Evolutionary conservation across 2,888 invertebrate genomes (phyloP), one percentile per base, ranked within the genome.

Genomic region (Erebia aethiops): DNA sequence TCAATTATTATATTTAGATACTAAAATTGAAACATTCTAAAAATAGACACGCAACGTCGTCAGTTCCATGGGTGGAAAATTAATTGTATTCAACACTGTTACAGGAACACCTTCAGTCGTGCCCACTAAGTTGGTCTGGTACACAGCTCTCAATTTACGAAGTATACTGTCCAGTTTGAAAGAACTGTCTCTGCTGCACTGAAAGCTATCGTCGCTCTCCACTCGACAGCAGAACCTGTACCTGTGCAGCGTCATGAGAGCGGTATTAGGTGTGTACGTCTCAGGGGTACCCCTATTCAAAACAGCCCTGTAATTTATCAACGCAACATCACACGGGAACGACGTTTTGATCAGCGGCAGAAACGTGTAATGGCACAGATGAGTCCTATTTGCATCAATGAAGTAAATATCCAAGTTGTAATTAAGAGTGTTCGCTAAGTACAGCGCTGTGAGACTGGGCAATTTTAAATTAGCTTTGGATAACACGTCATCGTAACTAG

Each of bases 31-130:
- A 10, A 46, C n/a, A n/a, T 16, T 52, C 79, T 79, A 87, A 81
- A 88, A 91, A 71, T 83, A 77, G 73, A 91, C 76, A 75, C 83
- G 80, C 60, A 91, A 73, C 0, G 90, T 87, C 13, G 79, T 82
- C 67, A 92, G 75, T 79, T 90, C 90, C 90, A 90, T 90, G 0
- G 87, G 80, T 10, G 88, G 83, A 71, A 92, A 89, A 71, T 87
- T 88, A 1, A 72, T 76, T 70, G 82, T 76, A 74, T 82, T 84
- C 11, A 88, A 79, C 52, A 79, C 77, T 26, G 74, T 76, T 35
- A 85, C 57, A 1, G 83, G 81, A 1, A 77, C 67, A 3, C 90
- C 91, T 71, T 88, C 82, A 58, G 74, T 79, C 0, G 91, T 92
- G 3, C 91, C 92, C 3, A 86, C 85, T 64, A 92, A 84, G 77